Evolutionary conservation across 2,888 invertebrate genomes (phyloP), one percentile per base, ranked within the genome.

Genomic region (Drosophila lutescens): DNA sequence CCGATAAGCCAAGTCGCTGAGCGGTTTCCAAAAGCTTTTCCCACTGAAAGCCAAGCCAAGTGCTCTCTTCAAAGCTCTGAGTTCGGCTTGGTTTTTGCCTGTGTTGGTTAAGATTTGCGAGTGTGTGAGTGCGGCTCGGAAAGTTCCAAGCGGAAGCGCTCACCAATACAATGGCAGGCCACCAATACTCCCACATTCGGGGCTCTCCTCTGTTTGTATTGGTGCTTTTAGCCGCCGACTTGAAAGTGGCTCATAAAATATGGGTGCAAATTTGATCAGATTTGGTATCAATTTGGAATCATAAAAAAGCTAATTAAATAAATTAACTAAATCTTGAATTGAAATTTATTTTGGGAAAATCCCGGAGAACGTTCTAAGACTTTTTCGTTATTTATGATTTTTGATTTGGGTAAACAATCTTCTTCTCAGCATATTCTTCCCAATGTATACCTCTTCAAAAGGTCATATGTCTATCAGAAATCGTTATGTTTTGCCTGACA

Each of bases 91-190:
- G 46, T 13, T 4, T 26, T 12, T 38, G 30, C 32, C 10, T 10
- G 79, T 85, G 32, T 76, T 73, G 36, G 84, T 79, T 79, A 26
- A 7, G 43, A 4, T 40, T 9, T 68, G 50, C n/a, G 4, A n/a
- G 17, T 20, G 81, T 82, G 23, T 82, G 74, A 43, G 70, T 67
- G 34, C 4, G 3, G 57, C 78, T 76, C 63, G 71, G 50, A 55
- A 77, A 83, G 79, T 69, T 72, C 43, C 55, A 79, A 78, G 70
- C 82, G 86, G 86, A 86, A 86, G 81, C 76, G 68, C 46, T 49
- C 30, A 83, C 86, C 50, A 79, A 55, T 67, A 83, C 86, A 15
- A 34, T 13, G 6, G 54, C n/a, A 32, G 1, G 2, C 3, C 46
- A 81, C 81, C 20, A 74, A 79, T 50, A 83, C 84, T 34, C 34